Evolutionary conservation across 2,797 vertebrate genomes (phyloP), one percentile per base, ranked within the genome.

Genomic region (Syngnathus acus): DNA sequence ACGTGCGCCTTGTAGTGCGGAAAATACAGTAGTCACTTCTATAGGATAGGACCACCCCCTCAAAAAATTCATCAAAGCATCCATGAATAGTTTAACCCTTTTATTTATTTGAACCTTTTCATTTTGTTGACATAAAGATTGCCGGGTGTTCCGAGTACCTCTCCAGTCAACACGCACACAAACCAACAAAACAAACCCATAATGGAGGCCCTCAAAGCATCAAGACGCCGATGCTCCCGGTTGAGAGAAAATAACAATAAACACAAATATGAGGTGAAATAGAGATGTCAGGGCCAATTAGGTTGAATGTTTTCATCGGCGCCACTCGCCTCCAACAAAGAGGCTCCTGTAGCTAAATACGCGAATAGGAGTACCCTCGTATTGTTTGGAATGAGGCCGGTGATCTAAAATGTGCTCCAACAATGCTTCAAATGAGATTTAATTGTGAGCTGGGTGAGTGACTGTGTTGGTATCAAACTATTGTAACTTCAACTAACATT

Each of bases 181-280:
- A 40, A 74, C 76, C 65, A 70, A 73, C 74, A 67, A 86, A 84
- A 84, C 78, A 87, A 79, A 85, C 72, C 78, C 74, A 78, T 68
- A 84, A 79, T 78, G 79, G 69, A 60, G 54, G 75, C 76, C 79
- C 80, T 83, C 73, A 60, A 82, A 74, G 67, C 53, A 62, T 55
- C 70, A 68, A 75, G 68, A 69, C 65, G 72, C 68, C 68, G 75
- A 70, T 69, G 70, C 70, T 66, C 72, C 60, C 58, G n/a, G 63
- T 58, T 19, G 67, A 75, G 72, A 70, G 80, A 72, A 61, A 80
- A 78, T 72, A 58, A 65, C 60, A 77, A 77, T 69, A 72, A 75
- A 69, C 19, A 71, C 42, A 67, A 69, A 71, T 71, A 68, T 74
- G 61, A 69, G 48, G 42, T 72, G 64, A 69, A 77, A 75, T 43